Evolutionary conservation across 2,797 vertebrate species (phyloP).

Genomic region (Peromyscus attwateri): DNA sequence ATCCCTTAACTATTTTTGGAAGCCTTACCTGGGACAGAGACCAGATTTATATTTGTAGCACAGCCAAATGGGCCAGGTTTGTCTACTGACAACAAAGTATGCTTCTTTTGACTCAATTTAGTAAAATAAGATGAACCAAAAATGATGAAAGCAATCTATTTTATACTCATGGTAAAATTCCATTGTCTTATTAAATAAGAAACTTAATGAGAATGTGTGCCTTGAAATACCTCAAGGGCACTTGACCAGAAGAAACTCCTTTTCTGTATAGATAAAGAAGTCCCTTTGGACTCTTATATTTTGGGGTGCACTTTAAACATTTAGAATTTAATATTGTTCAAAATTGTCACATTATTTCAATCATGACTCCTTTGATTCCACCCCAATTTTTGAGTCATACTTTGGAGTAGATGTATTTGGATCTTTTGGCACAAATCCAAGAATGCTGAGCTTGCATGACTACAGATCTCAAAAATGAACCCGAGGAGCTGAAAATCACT

Average conservation of each 20-base stretch:
- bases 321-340: conserved; percentile 69
- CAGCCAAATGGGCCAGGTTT: neutral
- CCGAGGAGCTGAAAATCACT: conserved; percentile 1
- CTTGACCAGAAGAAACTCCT: conserved; percentile 51
- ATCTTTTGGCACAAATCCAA: conserved; percentile 22
- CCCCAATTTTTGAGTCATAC: conserved; percentile 37
- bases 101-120: conserved; percentile 58
- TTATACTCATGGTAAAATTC: conserved; percentile 62
- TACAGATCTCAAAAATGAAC: conserved; percentile 44
- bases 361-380: conserved; percentile 39
- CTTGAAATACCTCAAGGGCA: conserved; percentile 58
- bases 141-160: conserved; percentile 63
- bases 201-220: conserved; percentile 39
- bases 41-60: conserved; percentile 10
- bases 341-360: conserved; percentile 66
- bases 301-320: conserved; percentile 51
- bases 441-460: conserved; percentile 1
- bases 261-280: conserved; percentile 44
- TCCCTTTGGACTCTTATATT: conserved; percentile 52
- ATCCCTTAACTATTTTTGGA: conserved; percentile 7
- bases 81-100: neutral
- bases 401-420: conserved; percentile 51
- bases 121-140: conserved; percentile 61
- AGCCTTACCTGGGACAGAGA: neutral
- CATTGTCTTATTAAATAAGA: conserved; percentile 58